These are phyloP conservation scores for Nezara viridula DNA, from an alignment of 2,888 invertebrate genomes.

Conservation along the genomic window DNA sequence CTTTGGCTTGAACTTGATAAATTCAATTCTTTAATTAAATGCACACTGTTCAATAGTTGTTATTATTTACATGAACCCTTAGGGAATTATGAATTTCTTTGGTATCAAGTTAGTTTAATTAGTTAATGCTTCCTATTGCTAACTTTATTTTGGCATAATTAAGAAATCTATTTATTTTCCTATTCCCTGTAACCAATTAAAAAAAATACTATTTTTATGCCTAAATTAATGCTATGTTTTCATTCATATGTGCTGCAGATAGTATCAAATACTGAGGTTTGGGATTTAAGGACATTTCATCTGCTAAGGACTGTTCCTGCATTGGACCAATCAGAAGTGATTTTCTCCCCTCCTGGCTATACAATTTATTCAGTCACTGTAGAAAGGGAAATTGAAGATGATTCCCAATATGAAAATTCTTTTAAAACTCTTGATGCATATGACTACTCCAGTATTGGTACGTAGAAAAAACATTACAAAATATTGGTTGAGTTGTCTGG, in stretches of 20 bases:
- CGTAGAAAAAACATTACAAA: neutral
- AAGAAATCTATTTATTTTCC: no score
- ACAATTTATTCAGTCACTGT: slow-evolving; percentile 90
- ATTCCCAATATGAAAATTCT: slow-evolving; percentile 87
- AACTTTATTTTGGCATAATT: no score
- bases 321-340: slow-evolving; percentile 89
- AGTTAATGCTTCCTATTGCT: no score
- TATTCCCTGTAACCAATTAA: no score
- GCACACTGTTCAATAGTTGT: neutral
- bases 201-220: neutral
- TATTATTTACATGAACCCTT: no score
- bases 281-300: slow-evolving; percentile 97
- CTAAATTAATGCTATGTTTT: neutral
- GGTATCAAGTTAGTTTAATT: no score
- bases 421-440: slow-evolving; percentile 95
- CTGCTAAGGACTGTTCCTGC: slow-evolving; percentile 93
- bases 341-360: slow-evolving; percentile 89
- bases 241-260: slow-evolving; percentile 73
- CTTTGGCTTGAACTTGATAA: neutral
- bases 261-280: slow-evolving; percentile 97
- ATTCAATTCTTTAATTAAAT: neutral
- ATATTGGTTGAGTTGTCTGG: no score
- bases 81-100: no score
- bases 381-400: slow-evolving; percentile 78
- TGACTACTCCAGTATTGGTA: slow-evolving; percentile 94